Conservation (phyloP, 2,797 vertebrate genomes). For the Botia almorhae region DNA sequence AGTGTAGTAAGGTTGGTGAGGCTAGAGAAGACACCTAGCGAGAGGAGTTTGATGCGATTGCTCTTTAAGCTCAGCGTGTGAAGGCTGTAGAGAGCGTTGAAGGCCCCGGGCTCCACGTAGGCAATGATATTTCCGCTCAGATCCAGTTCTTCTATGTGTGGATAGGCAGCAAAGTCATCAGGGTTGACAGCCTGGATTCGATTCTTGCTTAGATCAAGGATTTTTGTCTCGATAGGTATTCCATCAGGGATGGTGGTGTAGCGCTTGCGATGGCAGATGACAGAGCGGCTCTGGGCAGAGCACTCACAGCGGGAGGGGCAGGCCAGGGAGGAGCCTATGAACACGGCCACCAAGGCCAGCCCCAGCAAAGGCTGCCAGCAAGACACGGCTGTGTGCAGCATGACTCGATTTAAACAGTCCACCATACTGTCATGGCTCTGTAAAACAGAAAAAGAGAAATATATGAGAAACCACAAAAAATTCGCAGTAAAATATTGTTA, state of each 20-base stretch:
- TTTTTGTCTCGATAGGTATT: slow-evolving; percentile 95
- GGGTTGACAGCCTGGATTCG: slow-evolving; percentile 91
- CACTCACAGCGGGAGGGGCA: slow-evolving; percentile 98
- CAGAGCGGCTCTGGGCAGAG: slow-evolving; percentile 94
- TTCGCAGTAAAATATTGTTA: no score
- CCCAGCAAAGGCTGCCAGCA: slow-evolving; percentile 95
- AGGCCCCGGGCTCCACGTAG: slow-evolving; percentile 95
- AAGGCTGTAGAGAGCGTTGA: slow-evolving; percentile 92
- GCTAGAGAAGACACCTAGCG: slow-evolving; percentile 93
- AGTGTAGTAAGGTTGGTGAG: slow-evolving; percentile 93
- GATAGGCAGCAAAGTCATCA: slow-evolving; percentile 91
- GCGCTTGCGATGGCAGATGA: slow-evolving; percentile 93
- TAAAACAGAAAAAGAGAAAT: slow-evolving; percentile 51
- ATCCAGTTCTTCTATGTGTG: slow-evolving; percentile 94
- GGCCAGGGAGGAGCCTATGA: slow-evolving; percentile 84
- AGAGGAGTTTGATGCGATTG: slow-evolving; percentile 96
- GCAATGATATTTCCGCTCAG: slow-evolving; percentile 96
- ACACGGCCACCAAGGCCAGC: slow-evolving; percentile 89
- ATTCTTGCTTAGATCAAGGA: slow-evolving; percentile 98
- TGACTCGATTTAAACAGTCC: slow-evolving; percentile 92
- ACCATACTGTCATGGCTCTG: slow-evolving; percentile 92
- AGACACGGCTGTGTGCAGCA: slow-evolving; percentile 91
- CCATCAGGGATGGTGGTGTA: slow-evolving; percentile 91
- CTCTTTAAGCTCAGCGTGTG: slow-evolving; percentile 94
- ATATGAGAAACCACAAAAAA: background rate